phyloP scores from a whole-genome alignment of 2,113 vertebrate species.

The Jaculus jaculus region DNA sequence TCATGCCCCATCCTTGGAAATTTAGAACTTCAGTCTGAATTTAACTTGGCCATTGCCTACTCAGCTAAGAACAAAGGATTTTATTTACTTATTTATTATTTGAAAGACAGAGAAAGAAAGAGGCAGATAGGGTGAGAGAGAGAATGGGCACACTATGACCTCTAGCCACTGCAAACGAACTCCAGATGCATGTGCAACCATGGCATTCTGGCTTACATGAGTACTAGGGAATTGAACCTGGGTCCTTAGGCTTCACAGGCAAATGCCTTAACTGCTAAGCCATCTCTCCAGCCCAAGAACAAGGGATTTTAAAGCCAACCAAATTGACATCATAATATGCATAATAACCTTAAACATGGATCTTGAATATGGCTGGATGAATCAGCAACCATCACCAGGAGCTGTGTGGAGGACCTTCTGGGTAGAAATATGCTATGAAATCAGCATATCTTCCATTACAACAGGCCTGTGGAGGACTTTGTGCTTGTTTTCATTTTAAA shows the following conservation, averaged over 20 bases:
- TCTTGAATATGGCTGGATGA: neutral
- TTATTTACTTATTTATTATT: neutral
- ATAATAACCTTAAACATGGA: neutral
- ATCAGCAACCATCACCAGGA: neutral
- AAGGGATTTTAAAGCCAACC: neutral
- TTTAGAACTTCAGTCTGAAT: neutral
- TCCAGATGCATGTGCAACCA: no score
- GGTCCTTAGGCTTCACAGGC: no score
- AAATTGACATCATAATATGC: neutral
- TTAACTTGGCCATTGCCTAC: neutral
- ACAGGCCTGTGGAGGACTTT: conserved; percentile 15
- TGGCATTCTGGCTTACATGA: no score
- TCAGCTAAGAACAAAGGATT: conserved; percentile 18
- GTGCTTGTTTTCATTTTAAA: conserved; percentile 81
- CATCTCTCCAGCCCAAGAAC: neutral
- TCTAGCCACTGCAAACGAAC: no score
- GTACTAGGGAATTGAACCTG: no score
- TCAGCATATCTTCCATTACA: conserved; percentile 55
- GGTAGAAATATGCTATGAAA: conserved; percentile 10
- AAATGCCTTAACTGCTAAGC: no score
- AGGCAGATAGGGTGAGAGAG: no score
- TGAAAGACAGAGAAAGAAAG: no score
- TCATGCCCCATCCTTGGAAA: neutral
- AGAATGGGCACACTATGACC: no score
- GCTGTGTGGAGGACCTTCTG: neutral